Conservation (phyloP, 2,888 invertebrate genomes). For the Andrena bucephala region DNA sequence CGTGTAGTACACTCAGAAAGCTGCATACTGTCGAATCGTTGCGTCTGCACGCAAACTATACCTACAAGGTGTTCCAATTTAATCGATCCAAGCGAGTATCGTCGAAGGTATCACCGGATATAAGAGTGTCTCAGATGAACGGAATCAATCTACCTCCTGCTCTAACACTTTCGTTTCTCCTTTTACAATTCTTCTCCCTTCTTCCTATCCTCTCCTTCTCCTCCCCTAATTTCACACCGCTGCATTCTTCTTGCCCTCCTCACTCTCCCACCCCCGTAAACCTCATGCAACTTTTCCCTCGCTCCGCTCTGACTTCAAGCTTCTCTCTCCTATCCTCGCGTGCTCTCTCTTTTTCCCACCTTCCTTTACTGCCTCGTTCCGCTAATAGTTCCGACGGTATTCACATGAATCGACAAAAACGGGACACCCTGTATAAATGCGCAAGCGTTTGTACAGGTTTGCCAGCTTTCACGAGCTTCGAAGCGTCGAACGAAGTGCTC, state of each 20-base stretch:
- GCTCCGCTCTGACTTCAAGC: neutral
- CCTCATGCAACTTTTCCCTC: no score
- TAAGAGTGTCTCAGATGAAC: no score
- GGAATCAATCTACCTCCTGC: neutral
- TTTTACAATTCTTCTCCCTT: neutral
- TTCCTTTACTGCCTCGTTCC: neutral
- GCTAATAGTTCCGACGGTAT: neutral
- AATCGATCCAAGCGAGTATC: neutral
- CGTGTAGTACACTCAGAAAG: conserved; percentile 5
- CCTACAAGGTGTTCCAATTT: neutral
- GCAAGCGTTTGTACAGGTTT: conserved; percentile 33
- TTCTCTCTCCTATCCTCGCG: neutral
- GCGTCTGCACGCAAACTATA: conserved; percentile 3
- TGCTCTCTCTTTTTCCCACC: neutral
- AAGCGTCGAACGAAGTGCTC: conserved; percentile 54
- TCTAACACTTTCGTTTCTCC: neutral
- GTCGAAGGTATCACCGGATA: neutral
- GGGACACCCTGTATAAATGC: conserved; percentile 9
- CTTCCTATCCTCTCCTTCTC: no score
- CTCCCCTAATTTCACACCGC: no score
- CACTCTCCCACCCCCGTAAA: no score
- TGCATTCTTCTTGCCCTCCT: no score
- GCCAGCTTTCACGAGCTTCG: conserved; percentile 42
- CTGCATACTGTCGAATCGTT: neutral
- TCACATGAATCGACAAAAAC: neutral